These are phyloP conservation scores for Rhinichthys osculus DNA, from an alignment of 2,797 vertebrate species.

Conservation along the genomic window DNA sequence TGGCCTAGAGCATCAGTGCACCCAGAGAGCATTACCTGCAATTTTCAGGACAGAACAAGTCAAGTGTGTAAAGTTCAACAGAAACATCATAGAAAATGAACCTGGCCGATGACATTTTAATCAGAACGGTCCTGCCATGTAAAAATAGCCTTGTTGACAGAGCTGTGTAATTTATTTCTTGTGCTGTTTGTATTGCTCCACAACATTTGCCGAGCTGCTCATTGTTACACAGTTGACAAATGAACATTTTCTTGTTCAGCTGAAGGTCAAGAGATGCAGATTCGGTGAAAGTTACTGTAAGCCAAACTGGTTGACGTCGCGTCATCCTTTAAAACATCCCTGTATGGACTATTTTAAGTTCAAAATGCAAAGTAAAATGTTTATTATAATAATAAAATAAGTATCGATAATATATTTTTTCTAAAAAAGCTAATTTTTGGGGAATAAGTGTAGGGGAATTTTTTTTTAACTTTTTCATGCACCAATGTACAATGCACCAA, in stretches of 20 bases:
- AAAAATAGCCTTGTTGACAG: constrained; percentile 75
- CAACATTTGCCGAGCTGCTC: constrained; percentile 53
- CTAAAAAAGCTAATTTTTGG: neutral
- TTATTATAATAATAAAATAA: neutral
- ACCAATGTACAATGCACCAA: neutral
- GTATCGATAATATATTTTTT: neutral
- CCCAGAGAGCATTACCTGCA: constrained; percentile 59
- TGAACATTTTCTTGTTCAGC: constrained; percentile 61
- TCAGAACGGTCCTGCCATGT: constrained; percentile 69
- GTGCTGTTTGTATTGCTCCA: constrained; percentile 44
- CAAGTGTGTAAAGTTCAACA: constrained; percentile 84
- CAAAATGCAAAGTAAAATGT: neutral
- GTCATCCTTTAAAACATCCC: neutral
- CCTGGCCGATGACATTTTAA: constrained; percentile 81
- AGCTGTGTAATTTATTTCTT: constrained; percentile 70
- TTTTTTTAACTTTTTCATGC: neutral
- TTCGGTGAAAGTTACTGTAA: constrained; percentile 24
- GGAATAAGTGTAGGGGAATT: neutral
- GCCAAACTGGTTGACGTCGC: neutral
- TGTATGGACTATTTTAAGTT: neutral
- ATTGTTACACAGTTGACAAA: constrained; percentile 65
- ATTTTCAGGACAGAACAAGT: constrained; percentile 78
- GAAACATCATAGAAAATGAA: constrained; percentile 81
- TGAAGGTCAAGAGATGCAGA: constrained; percentile 68
- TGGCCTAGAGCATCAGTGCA: constrained; percentile 56